Conservation (phyloP, 2,888 invertebrate genomes). For the Cremastinae sp. region DNA sequence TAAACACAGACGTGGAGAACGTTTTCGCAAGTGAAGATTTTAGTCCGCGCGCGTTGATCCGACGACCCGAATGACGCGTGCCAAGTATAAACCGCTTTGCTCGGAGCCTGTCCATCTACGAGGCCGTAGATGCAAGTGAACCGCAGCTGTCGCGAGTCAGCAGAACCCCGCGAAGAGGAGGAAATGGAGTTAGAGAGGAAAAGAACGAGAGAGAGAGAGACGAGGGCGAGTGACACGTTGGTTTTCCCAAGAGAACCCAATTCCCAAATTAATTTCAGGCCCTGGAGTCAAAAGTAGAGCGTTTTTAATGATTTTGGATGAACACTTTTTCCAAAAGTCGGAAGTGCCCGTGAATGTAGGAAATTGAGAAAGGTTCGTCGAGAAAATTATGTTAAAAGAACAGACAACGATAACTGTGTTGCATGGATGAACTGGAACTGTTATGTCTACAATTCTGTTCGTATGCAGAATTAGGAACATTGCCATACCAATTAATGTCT, state of each 20-base stretch:
- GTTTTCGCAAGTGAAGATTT: conserved; percentile 13
- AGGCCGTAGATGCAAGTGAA: conserved; percentile 32
- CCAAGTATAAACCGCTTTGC: conserved; percentile 41
- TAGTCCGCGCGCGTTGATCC: conserved; percentile 27
- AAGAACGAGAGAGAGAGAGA: not conserved
- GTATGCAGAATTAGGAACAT: too few species aligned
- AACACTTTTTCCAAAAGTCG: not conserved
- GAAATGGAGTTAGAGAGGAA: conserved; percentile 4
- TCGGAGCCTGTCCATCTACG: conserved; percentile 2
- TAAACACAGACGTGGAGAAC: not conserved
- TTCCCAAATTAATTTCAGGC: conserved; percentile 41
- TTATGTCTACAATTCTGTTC: too few species aligned
- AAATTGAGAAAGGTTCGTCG: too few species aligned
- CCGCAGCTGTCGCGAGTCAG: conserved; percentile 44
- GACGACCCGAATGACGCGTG: conserved; percentile 36
- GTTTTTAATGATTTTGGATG: not conserved
- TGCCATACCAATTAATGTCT: too few species aligned
- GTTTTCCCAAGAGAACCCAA: conserved; percentile 22
- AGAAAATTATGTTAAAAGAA: too few species aligned
- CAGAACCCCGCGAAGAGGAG: conserved; percentile 22
- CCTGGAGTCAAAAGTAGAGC: not conserved
- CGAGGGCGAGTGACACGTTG: conserved; percentile 31
- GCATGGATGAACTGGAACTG: too few species aligned
- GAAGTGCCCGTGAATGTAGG: too few species aligned
- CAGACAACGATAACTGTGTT: too few species aligned